These are phyloP conservation scores for Drosophila aff. DNA, from an alignment of 1,140 invertebrate species.

Conservation along the genomic window DNA sequence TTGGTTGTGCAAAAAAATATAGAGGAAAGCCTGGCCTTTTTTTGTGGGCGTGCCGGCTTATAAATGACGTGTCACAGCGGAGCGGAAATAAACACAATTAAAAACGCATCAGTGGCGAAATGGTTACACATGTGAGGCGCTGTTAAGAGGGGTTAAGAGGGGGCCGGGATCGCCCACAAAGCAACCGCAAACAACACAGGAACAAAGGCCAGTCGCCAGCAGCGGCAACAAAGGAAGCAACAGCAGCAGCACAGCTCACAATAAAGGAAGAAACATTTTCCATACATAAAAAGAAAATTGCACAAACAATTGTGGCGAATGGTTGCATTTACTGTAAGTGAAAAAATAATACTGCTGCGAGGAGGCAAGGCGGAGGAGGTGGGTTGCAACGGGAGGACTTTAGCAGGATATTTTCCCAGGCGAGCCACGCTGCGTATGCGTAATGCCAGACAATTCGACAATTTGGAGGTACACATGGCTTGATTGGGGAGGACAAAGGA, in stretches of 20 bases:
- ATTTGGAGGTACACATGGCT: neutral
- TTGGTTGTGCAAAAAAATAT: neutral
- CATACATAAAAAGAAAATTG: constrained; percentile 34
- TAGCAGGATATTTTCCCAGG: neutral
- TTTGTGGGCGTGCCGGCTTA: constrained; percentile 43
- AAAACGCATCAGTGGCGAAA: constrained; percentile 76
- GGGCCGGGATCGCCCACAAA: constrained; percentile 10
- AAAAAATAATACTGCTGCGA: constrained; percentile 23
- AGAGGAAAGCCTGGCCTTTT: neutral
- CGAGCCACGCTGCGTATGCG: constrained; percentile 1
- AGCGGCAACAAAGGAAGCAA: constrained; percentile 37
- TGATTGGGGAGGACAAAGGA: neutral
- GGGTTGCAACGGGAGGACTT: neutral
- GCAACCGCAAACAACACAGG: constrained; percentile 34
- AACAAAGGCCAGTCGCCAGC: constrained; percentile 19
- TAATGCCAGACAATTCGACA: constrained; percentile 5
- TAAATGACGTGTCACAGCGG: constrained; percentile 76
- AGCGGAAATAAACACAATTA: constrained; percentile 82
- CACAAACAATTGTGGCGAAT: constrained; percentile 29
- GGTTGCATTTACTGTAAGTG: constrained; percentile 32
- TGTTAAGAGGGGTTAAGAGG: neutral
- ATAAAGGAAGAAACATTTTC: constrained; percentile 25
- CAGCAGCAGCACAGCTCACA: constrained; percentile 7
- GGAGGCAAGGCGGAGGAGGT: neutral
- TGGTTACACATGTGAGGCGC: constrained; percentile 21